Base-by-base conservation (phyloP, 2,797 vertebrate species). In the Numenius phaeopus region DNA sequence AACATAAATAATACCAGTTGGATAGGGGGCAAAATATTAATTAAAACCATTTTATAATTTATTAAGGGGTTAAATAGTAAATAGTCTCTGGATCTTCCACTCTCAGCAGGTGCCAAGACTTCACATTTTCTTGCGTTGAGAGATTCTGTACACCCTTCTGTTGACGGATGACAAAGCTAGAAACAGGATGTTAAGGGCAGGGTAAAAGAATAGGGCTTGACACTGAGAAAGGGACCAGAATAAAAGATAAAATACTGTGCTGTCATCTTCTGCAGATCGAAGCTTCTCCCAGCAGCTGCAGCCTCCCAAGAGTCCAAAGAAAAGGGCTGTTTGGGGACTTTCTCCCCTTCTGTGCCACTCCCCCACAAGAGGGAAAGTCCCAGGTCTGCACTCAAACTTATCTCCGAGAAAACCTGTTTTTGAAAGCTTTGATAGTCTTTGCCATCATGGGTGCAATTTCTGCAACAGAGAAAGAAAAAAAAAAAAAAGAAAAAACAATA, bases 391-490 rank as follows among this genome's bases (percentile, higher is more conserved):
- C 75, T 95, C 97, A 91, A 83, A 95, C 98, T 99, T 98, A 99
- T 98, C 99, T 99, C 89, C 99, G 98, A 92, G 99, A 99, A 98
- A 99, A 99, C 90, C 99, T 98, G 98, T 99, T 99, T 98, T 99
- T 99, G 98, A 99, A 99, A 84, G 99, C 99, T 99, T 99, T 99
- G 98, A 99, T 99, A 97, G 99, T 99, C 98, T 99, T 99, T 97
- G 99, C 99, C 99, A 99, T 99, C 99, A 99, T 99, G 21, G 99
- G 99, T 95, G 99, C 99, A 94, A 99, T 99, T 99, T 99, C 99
- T 99, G 98, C 64, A 94, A 94, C 21, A 90, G 24, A 91, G 50
- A 17, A 89, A 61, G 8, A 2, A 22, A 69, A 16, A 83, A 82
- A 57, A 57, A 24, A 17, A 40, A 49, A 44, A 42, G 46, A 10